These are phyloP conservation scores for Otus scops DNA, from an alignment of 2,797 vertebrate species.

Conservation along the genomic window DNA sequence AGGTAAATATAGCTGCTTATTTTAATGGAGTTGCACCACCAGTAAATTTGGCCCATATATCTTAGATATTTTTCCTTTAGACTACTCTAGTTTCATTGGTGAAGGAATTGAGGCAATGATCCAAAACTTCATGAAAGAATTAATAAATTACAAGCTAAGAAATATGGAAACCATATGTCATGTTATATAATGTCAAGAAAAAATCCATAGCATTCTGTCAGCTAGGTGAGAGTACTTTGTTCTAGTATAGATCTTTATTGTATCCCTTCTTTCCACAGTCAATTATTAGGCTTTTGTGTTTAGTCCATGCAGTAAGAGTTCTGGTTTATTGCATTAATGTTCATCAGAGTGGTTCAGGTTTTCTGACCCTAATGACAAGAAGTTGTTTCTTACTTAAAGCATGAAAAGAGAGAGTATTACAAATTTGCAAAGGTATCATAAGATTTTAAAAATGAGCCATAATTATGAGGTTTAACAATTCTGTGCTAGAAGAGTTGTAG, in stretches of 20 bases:
- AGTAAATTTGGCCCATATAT: not conserved
- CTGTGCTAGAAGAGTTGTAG: not conserved
- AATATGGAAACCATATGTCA: constrained; percentile 15
- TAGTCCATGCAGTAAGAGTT: not conserved
- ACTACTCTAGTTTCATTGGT: not conserved
- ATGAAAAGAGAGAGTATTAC: not conserved
- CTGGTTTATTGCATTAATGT: not conserved
- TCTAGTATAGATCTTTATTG: not conserved
- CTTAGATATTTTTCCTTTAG: not conserved
- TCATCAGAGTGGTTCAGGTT: not conserved
- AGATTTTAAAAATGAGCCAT: not conserved
- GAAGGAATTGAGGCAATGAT: not conserved
- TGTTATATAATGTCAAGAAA: not conserved
- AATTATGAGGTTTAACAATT: not conserved
- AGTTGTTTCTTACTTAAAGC: not conserved
- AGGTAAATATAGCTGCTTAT: not conserved
- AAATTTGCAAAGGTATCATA: not conserved
- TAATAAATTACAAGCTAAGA: not conserved
- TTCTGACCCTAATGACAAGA: not conserved
- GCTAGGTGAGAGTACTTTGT: not conserved
- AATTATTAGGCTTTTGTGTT: not conserved
- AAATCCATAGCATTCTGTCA: not conserved
- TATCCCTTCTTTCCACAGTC: not conserved
- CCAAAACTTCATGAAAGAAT: not conserved
- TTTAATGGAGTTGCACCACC: not conserved